Conservation (phyloP, 2,113 vertebrate species). For the Pterocles gutturalis region DNA sequence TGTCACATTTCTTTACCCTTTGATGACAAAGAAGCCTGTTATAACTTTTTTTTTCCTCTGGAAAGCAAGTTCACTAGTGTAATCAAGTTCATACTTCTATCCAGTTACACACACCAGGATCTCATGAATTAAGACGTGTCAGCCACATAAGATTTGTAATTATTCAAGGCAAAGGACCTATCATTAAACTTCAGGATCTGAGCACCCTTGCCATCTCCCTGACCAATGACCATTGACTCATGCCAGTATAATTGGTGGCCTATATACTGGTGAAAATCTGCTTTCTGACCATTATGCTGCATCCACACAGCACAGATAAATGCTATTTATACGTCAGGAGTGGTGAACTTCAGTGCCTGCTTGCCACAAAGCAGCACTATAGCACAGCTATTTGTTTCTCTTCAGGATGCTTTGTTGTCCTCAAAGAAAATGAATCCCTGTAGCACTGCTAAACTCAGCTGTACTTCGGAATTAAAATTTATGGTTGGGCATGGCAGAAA, state of each 20-base stretch:
- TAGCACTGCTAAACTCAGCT: neutral
- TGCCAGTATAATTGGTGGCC: neutral
- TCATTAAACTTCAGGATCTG: neutral
- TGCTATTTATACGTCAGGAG: neutral
- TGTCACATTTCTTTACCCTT: slow-evolving; percentile 86
- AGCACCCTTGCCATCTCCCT: neutral
- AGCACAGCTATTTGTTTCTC: neutral
- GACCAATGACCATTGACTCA: neutral
- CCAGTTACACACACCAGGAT: slow-evolving; percentile 60
- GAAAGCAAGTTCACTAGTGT: slow-evolving; percentile 75
- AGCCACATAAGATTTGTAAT: slow-evolving; percentile 42
- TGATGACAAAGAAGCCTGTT: slow-evolving; percentile 81
- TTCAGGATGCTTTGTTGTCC: neutral
- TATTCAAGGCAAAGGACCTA: slow-evolving; percentile 32
- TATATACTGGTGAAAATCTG: neutral
- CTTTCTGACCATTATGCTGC: neutral
- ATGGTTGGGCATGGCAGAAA: neutral
- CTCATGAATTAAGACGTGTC: slow-evolving; percentile 62
- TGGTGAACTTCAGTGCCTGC: neutral
- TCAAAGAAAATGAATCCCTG: neutral
- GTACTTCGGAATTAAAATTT: neutral
- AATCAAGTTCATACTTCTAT: slow-evolving; percentile 74
- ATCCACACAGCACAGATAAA: neutral
- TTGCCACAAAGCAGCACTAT: neutral
- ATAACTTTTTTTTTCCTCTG: slow-evolving; percentile 61